Evolutionary conservation across 92 coral and sea anemone genomes (phyloP).

Genomic region (Porites cylindrica): DNA sequence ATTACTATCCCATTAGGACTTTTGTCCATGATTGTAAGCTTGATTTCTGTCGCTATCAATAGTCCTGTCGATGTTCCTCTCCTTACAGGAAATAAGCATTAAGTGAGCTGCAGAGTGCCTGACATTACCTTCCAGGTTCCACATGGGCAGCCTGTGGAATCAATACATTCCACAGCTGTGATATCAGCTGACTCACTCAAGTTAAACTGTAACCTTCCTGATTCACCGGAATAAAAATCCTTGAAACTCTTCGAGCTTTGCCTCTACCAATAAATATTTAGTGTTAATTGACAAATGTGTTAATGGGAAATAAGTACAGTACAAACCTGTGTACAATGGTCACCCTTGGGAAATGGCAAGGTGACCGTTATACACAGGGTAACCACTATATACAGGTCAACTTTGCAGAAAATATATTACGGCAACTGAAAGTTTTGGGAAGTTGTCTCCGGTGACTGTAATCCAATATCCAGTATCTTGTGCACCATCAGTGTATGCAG

Average conservation of each 20-base stretch:
- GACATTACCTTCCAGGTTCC: slow-evolving; percentile 43
- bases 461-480: too few species aligned
- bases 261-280: neutral
- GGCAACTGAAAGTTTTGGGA: too few species aligned
- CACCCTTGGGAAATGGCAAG: too few species aligned
- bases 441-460: too few species aligned
- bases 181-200: slow-evolving; percentile 31
- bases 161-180: slow-evolving; percentile 51
- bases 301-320: neutral
- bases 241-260: slow-evolving; percentile 59
- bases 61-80: neutral
- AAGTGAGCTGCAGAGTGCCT: neutral
- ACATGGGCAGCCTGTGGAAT: slow-evolving; percentile 67
- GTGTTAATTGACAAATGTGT: neutral
- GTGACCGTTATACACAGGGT: too few species aligned
- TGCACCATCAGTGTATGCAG: too few species aligned
- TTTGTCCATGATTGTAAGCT: too few species aligned
- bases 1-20: too few species aligned
- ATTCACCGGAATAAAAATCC: slow-evolving; percentile 45
- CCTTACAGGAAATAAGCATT: neutral
- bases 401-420: too few species aligned
- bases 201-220: slow-evolving; percentile 66
- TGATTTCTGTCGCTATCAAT: too few species aligned
- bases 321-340: too few species aligned
- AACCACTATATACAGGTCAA: too few species aligned